These are phyloP conservation scores for Xestia xanthographa DNA, from an alignment of 2,888 invertebrate species.

Conservation along the genomic window DNA sequence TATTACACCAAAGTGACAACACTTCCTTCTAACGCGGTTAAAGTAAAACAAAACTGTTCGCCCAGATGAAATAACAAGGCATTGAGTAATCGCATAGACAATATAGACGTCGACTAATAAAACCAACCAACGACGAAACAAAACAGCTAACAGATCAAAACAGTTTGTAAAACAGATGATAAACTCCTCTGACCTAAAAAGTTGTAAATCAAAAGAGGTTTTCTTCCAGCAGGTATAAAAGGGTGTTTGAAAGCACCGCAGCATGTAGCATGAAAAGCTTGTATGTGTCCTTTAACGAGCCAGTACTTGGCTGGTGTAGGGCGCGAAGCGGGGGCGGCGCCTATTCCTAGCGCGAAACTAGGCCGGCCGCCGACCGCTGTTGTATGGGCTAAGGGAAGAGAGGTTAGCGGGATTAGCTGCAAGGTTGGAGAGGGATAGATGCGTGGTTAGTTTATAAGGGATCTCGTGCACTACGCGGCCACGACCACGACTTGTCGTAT, in stretches of 20 bases:
- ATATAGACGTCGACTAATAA: conserved; percentile 21
- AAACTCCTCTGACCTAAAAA: conserved; percentile 62
- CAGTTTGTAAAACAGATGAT: conserved; percentile 29
- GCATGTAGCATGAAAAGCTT: conserved; percentile 73
- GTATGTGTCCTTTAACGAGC: conserved; percentile 85
- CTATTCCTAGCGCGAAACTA: conserved; percentile 89
- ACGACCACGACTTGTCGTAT: not conserved
- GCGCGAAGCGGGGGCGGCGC: conserved; percentile 87
- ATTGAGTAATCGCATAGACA: conserved; percentile 43
- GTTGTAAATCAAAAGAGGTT: conserved; percentile 55
- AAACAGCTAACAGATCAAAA: conserved; percentile 40
- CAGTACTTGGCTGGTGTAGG: conserved; percentile 84
- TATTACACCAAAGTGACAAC: conserved; percentile 43
- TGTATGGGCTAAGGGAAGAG: conserved; percentile 63
- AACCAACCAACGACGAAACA: conserved; percentile 18
- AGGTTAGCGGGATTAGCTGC: conserved; percentile 32
- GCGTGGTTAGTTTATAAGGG: not conserved
- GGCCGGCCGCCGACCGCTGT: conserved; percentile 89
- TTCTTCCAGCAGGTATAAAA: conserved; percentile 59
- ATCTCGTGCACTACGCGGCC: not conserved
- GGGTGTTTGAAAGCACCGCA: conserved; percentile 69
- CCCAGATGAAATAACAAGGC: conserved; percentile 50
- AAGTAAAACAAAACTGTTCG: conserved; percentile 60
- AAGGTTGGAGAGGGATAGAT: conserved; percentile 5
- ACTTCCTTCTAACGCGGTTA: conserved; percentile 62